Evolutionary conservation across 2,797 vertebrate species (phyloP), one percentile per base, ranked within the genome.

Genomic region (Notolabrus celidotus): DNA sequence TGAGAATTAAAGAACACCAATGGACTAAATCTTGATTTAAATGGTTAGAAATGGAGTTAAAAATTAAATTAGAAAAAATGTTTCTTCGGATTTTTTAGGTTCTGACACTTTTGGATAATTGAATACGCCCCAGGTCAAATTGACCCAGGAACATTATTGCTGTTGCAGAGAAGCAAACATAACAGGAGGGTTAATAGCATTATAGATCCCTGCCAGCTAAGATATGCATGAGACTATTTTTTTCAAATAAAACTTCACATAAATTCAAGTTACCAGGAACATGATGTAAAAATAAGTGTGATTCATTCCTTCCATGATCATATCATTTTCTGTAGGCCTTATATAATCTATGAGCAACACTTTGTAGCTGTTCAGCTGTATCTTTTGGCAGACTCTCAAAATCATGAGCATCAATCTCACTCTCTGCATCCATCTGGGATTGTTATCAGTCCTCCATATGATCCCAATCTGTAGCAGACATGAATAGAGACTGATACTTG

Each of bases 401-500:
- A 19, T 34, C 7, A 2, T 43, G 12, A 2, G 9, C 15, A 64
- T 41, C n/a, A 33, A 12, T 36, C 47, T 49, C 23, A 1, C 29
- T n/a, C 2, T n/a, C 22, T 57, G n/a, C 29, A 29, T 53, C 47
- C 42, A 19, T 65, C 19, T 64, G 16, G 36, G 41, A 62, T 25
- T 49, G 19, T 54, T 39, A 61, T 50, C 12, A 33, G 25, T 61
- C 22, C 11, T 63, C 33, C 57, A 12, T 42, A 22, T 33, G 20
- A 67, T 23, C 16, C 1, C 5, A 25, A 53, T 42, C 36, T 34
- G 51, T 49, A 49, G 5, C 38, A 54, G 58, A 57, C 41, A 59
- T 49, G 59, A 27, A 59, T 43, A 71, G 45, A 55, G 41, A 52
- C 41, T 53, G 64, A 74, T 27, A 68, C 1, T 58, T 36, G 34